Base-by-base conservation (phyloP, 2,113 vertebrate genomes). In the Sisor rabdophorus region DNA sequence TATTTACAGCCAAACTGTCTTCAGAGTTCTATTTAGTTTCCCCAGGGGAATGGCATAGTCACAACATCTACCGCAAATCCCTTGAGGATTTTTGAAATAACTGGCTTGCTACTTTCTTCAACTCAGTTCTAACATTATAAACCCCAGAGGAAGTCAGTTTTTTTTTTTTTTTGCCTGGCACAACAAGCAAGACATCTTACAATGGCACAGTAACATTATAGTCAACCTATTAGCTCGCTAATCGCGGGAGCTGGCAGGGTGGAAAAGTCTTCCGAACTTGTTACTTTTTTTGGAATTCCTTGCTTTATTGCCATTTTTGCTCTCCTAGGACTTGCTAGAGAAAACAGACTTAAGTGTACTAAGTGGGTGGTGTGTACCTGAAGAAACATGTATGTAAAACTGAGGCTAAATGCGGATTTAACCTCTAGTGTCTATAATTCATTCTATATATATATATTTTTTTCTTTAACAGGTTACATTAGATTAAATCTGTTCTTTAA, bases 171-270 rank as follows among this genome's bases (percentile, higher is more conserved):
- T 50, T 50, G 24, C 44, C 40, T 52, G 24, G 16, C 44, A 30
- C 61, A 48, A 50, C 71, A 61, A 54, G 50, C 50, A 22, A 71
- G 30, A 22, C 69, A 22, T 71, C 69, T 55, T 63, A 63, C 58
- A 63, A 61, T 63, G 52, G 28, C 56, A 16, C 58, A 74, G 58
- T 61, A 60, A 48, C 44, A 71, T 71, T 55, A 36, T 9, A 55
- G 69, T 48, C 69, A 71, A 55, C 69, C 28, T 36, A 52, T 52
- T 50, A 71, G 19, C 68, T 71, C 19, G 48, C 69, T 71, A 71
- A 71, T 55, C 52, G 11, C 36, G 8, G 30, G 12, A 71, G 36
- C 69, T 71, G 52, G 52, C 52, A 71, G 50, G 20, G 28, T 71
- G 5, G 26, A 19, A 53, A 19, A n/a, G 68, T 54, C 28, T 52